Percentiles rank a stretch among this genome's conserved stretches.
phyloP scores from a whole-genome alignment of 2,797 vertebrate genomes.

The Borostomias antarcticus region DNA sequence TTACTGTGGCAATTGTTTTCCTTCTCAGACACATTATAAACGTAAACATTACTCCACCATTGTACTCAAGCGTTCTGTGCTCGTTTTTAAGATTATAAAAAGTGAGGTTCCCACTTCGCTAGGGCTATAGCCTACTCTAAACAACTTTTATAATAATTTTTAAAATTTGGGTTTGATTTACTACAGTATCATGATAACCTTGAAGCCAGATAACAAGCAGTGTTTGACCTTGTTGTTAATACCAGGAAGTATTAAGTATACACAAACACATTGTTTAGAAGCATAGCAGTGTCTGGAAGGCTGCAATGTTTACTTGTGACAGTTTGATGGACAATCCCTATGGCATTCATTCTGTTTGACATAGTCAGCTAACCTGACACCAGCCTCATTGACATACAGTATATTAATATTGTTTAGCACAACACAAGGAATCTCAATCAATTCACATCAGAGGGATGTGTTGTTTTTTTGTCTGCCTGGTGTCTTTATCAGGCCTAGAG shows the following conservation, averaged over 20 bases:
- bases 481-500: background rate
- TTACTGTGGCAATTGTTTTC: background rate
- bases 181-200: background rate
- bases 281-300: constrained; percentile 28
- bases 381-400: background rate
- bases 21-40: background rate
- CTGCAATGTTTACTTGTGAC: background rate
- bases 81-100: too few species aligned
- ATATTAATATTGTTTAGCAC: background rate
- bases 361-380: background rate
- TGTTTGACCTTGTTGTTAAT: background rate
- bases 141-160: too few species aligned
- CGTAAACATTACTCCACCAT: background rate
- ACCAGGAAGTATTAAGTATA: background rate
- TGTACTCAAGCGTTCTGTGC: too few species aligned
- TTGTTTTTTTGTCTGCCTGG: background rate
- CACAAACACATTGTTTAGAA: constrained; percentile 6
- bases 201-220: background rate
- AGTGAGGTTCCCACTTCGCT: too few species aligned
- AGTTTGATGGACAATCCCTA: background rate
- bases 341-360: background rate
- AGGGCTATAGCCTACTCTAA: too few species aligned
- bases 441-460: background rate
- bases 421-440: background rate
- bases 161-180: background rate